Evolutionary conservation across 2,888 invertebrate genomes (phyloP), one percentile per base, ranked within the genome.

Genomic region (Eilema griseolum): DNA sequence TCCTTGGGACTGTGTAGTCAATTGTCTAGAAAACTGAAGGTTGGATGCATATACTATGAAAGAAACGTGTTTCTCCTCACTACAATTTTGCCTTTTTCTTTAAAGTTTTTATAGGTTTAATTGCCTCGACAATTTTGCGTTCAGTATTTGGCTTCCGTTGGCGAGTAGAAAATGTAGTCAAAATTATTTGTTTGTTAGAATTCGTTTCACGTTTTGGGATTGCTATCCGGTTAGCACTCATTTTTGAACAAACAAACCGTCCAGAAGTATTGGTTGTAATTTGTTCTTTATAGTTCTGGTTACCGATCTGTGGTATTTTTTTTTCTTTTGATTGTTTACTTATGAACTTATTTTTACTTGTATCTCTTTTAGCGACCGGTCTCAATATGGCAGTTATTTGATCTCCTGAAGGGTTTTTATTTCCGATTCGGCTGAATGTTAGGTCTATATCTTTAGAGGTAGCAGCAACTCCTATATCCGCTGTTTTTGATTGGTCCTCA

Each of bases 371-470:
- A 23, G 10, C 31, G 1, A 16, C 37, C 4, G 61, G 7, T 3
- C 8, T 31, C 20, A 52, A 46, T 1, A 26, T 52, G 56, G 33
- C 24, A 56, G 23, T 61, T 26, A 20, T 16, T 33, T 62, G 61
- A 26, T 33, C 57, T 59, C 63, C 57, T 11, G 57, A 67, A 16
- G 61, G 52, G 11, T 20, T 37, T 33, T 61, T 52, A 20, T 12
- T 57, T 12, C 11, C 37, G 24, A n/a, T n/a, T 63, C n/a, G 61
- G 26, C 8, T n/a, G 26, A 46, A 69, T 1, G n/a, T 31, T 31
- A 7, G 46, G 60, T 69, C 69, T 24, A 69, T 69, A 23, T 69
- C 69, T 31, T 59, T 69, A 14, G 64, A 63, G n/a, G 41, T 60
- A 20, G 69, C 69, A 31, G 64, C 46, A 8, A 69, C 46, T 46